Evolutionary conservation across 2,888 invertebrate genomes (phyloP).

Genomic region (Apantesis nais): DNA sequence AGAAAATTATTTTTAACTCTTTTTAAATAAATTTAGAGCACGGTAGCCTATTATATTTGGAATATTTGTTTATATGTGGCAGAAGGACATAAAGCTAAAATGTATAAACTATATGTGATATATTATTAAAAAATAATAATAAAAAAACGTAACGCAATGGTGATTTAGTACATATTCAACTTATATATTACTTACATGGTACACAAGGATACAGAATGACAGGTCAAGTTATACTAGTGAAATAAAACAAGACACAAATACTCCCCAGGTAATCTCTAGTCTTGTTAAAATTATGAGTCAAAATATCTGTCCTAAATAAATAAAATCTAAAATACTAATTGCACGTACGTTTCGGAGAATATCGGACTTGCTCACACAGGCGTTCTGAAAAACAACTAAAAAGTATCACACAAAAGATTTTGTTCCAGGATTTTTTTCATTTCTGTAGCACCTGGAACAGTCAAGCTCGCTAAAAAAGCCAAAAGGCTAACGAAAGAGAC

Average conservation of each 20-base stretch:
- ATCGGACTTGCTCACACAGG: not conserved
- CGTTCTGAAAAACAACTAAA: not conserved
- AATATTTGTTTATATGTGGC: too few species aligned
- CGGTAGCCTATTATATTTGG: too few species aligned
- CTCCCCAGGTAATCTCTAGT: not conserved
- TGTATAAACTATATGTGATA: too few species aligned
- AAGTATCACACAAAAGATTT: not conserved
- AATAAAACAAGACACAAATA: not conserved
- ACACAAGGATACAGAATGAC: not conserved
- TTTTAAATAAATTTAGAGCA: too few species aligned
- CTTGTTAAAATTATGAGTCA: not conserved
- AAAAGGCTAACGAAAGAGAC: not conserved
- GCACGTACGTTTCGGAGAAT: not conserved
- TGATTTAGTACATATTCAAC: not conserved
- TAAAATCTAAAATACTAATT: not conserved
- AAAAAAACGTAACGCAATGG: too few species aligned
- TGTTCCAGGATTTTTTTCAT: not conserved
- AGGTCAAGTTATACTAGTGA: not conserved
- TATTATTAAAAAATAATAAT: too few species aligned
- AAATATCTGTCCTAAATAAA: not conserved
- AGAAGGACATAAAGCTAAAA: too few species aligned
- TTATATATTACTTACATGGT: not conserved
- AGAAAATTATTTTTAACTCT: too few species aligned
- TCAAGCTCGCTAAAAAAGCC: not conserved
- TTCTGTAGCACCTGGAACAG: not conserved